phyloP scores from a whole-genome alignment of 64 coral and sea anemone species.

The Actinia equina region DNA sequence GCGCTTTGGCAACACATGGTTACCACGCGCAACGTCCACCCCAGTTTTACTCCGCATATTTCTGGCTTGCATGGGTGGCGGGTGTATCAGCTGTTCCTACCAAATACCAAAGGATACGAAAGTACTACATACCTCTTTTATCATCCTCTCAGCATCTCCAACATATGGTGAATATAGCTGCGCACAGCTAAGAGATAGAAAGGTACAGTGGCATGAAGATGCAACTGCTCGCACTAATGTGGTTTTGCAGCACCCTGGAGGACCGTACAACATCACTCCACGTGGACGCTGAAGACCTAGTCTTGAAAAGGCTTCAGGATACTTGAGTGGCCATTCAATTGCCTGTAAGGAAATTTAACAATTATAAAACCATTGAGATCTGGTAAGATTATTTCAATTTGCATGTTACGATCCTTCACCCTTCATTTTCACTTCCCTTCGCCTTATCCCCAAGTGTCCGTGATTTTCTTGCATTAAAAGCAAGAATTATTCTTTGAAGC shows the following conservation, averaged over 20 bases:
- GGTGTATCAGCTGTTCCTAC: no score
- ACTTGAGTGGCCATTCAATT: constrained; percentile 89
- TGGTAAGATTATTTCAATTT: no score
- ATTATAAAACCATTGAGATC: neutral
- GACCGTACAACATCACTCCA: constrained; percentile 88
- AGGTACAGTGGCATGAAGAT: constrained; percentile 78
- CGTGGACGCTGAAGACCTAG: constrained; percentile 69
- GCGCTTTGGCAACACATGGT: neutral
- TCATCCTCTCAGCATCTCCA: constrained; percentile 89
- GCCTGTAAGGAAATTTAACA: constrained; percentile 37
- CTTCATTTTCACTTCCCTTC: neutral
- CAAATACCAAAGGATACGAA: neutral
- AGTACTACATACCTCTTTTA: constrained; percentile 61
- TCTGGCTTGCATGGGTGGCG: no score
- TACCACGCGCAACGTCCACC: no score
- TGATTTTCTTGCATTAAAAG: no score
- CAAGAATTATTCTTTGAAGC: no score
- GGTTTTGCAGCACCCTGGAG: constrained; percentile 96
- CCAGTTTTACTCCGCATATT: no score
- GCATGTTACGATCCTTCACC: neutral
- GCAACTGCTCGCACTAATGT: constrained; percentile 80
- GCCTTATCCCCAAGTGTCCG: no score
- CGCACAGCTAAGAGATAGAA: constrained; percentile 92
- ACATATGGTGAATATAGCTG: constrained; percentile 89
- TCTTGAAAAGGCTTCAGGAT: constrained; percentile 86